These are phyloP conservation scores for Dicerorhinus sumatrensis DNA, from an alignment of 2,113 vertebrate genomes.

Conservation along the genomic window DNA sequence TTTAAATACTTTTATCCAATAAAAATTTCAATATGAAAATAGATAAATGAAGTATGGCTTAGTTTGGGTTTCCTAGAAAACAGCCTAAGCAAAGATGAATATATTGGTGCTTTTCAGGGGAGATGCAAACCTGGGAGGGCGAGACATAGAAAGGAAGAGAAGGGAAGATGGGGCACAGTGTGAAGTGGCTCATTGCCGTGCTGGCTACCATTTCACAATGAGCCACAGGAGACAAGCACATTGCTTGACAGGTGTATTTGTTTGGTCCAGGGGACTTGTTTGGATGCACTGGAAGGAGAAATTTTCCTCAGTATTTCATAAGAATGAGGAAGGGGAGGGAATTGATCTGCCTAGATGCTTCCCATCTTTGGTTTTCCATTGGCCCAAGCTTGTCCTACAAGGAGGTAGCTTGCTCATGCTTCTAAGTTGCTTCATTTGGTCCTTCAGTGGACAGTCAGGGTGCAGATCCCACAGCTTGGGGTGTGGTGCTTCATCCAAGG, in stretches of 20 bases:
- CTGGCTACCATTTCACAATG: background rate
- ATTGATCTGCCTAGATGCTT: background rate
- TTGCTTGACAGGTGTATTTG: no score
- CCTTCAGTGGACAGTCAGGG: background rate
- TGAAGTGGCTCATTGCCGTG: accelerated
- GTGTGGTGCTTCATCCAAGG: background rate
- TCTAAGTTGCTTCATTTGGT: background rate
- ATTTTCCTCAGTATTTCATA: background rate
- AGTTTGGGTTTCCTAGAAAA: background rate
- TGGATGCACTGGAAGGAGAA: background rate
- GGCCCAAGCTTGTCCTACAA: background rate
- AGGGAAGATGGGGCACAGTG: background rate
- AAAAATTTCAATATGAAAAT: background rate
- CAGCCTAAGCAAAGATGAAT: background rate
- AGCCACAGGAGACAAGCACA: background rate
- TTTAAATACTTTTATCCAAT: background rate
- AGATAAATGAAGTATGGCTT: background rate
- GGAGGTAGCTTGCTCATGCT: background rate
- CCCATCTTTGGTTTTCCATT: background rate
- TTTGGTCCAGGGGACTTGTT: background rate
- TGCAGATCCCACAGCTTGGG: background rate
- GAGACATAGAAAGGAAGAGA: no score
- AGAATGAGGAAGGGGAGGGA: no score
- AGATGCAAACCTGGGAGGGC: background rate
- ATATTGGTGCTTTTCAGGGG: background rate